These are phyloP conservation scores for Squalus acanthias DNA, from an alignment of 2,797 vertebrate genomes.

Conservation along the genomic window DNA sequence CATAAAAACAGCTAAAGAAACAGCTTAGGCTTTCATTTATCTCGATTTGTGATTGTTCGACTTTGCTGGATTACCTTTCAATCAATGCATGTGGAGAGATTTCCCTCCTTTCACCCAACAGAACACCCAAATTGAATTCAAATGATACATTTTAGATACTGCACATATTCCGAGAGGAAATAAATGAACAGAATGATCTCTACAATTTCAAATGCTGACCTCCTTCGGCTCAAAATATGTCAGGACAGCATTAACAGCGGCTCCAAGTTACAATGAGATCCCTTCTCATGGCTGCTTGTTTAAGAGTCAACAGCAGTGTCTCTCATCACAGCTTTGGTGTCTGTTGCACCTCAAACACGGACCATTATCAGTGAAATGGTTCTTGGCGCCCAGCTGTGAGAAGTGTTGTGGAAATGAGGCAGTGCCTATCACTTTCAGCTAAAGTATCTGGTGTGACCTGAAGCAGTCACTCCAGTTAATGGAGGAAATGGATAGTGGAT, in stretches of 20 bases:
- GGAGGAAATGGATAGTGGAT: not conserved
- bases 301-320: not conserved
- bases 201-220: not conserved
- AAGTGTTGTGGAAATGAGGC: not conserved
- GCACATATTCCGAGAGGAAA: not conserved
- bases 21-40: not conserved
- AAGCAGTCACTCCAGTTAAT: slow-evolving; percentile 3
- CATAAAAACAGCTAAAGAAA: not conserved
- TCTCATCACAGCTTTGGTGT: not conserved
- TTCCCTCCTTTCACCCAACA: not conserved
- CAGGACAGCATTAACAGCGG: not conserved
- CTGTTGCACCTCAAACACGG: not conserved
- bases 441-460: not conserved
- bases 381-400: not conserved
- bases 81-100: not conserved
- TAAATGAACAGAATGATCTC: not conserved
- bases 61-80: not conserved
- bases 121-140: not conserved
- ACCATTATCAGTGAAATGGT: not conserved
- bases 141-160: not conserved
- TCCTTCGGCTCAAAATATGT: not conserved
- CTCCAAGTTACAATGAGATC: not conserved
- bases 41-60: not conserved
- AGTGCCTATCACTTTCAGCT: not conserved
- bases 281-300: not conserved